Percentiles rank a stretch among this genome's conserved stretches.
phyloP scores from a whole-genome alignment of 2,797 vertebrate species.

The Tarsius wallacei region DNA sequence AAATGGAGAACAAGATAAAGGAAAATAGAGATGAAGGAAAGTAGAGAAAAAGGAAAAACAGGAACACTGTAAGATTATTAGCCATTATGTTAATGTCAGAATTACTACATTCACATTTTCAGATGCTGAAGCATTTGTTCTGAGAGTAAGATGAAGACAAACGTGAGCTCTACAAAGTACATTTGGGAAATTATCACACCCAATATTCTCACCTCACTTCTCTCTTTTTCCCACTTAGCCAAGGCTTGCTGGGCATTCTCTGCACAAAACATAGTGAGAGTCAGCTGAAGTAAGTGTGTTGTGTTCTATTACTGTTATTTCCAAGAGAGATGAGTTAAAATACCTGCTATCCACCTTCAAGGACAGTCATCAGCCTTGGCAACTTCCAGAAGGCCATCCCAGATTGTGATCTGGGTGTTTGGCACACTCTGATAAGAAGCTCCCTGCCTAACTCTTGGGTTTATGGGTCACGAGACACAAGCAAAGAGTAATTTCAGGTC shows the following conservation, averaged over 20 bases:
- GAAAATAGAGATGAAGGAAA: background rate
- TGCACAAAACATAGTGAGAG: background rate
- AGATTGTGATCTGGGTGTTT: background rate
- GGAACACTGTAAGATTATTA: background rate
- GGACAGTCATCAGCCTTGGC: background rate
- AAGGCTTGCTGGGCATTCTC: background rate
- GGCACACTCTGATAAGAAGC: background rate
- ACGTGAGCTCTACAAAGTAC: background rate
- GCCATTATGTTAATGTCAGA: background rate
- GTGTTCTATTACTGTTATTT: slow-evolving; percentile 79
- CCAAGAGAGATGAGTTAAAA: slow-evolving; percentile 74
- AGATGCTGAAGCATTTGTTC: background rate
- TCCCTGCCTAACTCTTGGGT: background rate
- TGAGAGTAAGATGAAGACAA: background rate
- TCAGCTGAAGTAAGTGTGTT: slow-evolving; percentile 37
- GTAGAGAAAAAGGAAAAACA: background rate
- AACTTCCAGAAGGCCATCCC: slow-evolving; percentile 44
- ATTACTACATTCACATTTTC: background rate
- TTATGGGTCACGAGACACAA: background rate
- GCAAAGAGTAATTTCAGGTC: background rate
- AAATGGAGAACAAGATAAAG: background rate
- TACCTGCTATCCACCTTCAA: slow-evolving; percentile 67
- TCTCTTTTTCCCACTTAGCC: background rate
- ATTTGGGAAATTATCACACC: background rate
- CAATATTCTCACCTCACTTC: background rate